Conservation (phyloP, 2,888 invertebrate species). For the Scrobipalpa atriplicella region DNA sequence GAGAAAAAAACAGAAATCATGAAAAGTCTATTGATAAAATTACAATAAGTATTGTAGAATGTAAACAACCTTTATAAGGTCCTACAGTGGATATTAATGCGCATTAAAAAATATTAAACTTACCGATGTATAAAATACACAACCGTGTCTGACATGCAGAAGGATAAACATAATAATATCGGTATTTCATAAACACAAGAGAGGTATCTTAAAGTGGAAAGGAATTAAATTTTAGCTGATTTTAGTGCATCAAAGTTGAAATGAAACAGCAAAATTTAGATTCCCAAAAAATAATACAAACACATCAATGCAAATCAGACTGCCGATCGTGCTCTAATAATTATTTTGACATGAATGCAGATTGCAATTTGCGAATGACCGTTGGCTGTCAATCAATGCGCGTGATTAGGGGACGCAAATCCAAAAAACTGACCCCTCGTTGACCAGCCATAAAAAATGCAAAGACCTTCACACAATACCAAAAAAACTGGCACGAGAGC, state of each 20-base stretch:
- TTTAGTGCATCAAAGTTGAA: background rate
- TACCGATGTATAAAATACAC: no score
- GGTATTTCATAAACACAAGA: no score
- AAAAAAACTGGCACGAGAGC: slow-evolving; percentile 60
- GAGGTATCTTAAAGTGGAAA: no score
- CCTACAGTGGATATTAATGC: no score
- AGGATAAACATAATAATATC: no score
- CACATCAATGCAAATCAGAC: background rate
- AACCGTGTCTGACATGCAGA: no score
- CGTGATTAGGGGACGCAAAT: slow-evolving; percentile 46
- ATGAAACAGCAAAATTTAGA: background rate
- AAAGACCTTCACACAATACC: slow-evolving; percentile 41
- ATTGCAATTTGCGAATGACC: slow-evolving; percentile 72
- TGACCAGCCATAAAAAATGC: slow-evolving; percentile 70
- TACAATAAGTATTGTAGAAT: no score
- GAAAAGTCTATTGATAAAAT: no score
- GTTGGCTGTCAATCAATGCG: slow-evolving; percentile 78
- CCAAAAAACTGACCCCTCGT: slow-evolving; percentile 79
- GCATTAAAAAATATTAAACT: no score
- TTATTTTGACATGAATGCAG: slow-evolving; percentile 47
- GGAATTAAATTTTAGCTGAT: background rate
- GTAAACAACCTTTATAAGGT: no score
- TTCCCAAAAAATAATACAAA: background rate
- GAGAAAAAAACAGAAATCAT: no score
- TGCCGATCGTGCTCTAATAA: slow-evolving; percentile 35